Base-by-base conservation (phyloP, 2,888 invertebrate genomes). In the Gastrophysa polygoni region DNA sequence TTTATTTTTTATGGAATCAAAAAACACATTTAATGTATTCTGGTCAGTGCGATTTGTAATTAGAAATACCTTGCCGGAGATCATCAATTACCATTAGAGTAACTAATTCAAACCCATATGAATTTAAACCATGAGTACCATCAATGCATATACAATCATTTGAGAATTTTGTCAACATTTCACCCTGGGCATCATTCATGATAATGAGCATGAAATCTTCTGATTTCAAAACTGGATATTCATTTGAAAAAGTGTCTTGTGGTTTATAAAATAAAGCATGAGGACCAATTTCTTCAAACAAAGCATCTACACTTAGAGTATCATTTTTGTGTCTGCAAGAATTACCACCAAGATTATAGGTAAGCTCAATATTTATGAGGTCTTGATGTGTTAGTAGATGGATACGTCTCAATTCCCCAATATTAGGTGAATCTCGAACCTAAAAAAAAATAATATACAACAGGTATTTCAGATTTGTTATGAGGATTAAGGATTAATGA, bases 151-250 rank as follows among this genome's bases (percentile, higher is more conserved):
- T 56, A 52, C 63, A 66, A 54, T 68, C 62, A 17, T 38, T 28
- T 14, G 70, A 66, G 46, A 61, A 73, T 58, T 70, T 71, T 46
- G 59, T 55, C 24, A 73, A 57, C 8, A 71, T 57, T 34, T 68
- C 66, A n/a, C 44, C 32, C 59, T 74, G 74, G 16, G 56, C 68
- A 38, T 63, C 49, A 44, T 66, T 71, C 68, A 71, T 70, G 10
- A 69, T 67, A 5, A 68, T 52, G 5, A 73, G 57, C 3, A 70
- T 18, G 57, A 72, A 73, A 65, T 73, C 73, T 28, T 72, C 58
- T 29, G 47, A 47, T 54, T 58, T 65, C 63, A 61, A 17, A 52
- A 11, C 3, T n/a, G 17, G 17, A 16, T 34, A 21, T 14, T 50
- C 16, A 21, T 10, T 34, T 7, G 11, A 34, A 21, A 21, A 3